Evolutionary conservation across 2,797 vertebrate species (phyloP).

Genomic region (Anolis apletophallus): DNA sequence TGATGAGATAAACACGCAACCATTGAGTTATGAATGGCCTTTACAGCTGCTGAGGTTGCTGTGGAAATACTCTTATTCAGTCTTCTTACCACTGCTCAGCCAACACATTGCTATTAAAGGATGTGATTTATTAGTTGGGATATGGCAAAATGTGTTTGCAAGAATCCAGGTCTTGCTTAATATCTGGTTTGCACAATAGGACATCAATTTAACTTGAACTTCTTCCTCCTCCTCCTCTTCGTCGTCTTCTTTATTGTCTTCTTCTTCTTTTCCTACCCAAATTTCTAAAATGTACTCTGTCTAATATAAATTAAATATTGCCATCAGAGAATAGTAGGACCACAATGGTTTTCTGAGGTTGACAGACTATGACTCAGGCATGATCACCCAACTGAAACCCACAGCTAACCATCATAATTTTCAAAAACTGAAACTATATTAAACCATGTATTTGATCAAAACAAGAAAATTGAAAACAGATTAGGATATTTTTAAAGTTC

Average conservation of each 20-base stretch:
- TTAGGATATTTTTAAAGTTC: too few relatives aligned
- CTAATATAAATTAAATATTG: too few relatives aligned
- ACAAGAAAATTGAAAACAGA: too few relatives aligned
- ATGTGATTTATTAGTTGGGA: constrained; percentile 17
- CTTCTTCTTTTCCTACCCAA: background rate
- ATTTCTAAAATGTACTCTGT: background rate
- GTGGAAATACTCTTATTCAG: constrained; percentile 10
- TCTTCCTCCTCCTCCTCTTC: too few relatives aligned
- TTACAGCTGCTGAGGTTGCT: constrained; percentile 10
- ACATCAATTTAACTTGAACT: background rate
- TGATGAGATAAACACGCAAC: constrained; percentile 20
- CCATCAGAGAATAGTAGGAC: too few relatives aligned
- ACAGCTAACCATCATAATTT: too few relatives aligned
- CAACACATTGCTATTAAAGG: constrained; percentile 3
- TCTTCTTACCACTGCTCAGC: background rate
- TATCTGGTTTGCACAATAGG: constrained; percentile 7
- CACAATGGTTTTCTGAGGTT: too few relatives aligned
- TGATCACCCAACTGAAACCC: too few relatives aligned
- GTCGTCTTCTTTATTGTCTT: too few relatives aligned
- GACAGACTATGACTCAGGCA: too few relatives aligned
- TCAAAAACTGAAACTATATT: too few relatives aligned
- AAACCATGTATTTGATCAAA: too few relatives aligned
- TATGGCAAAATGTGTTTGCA: background rate
- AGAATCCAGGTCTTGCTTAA: background rate
- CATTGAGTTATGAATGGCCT: constrained; percentile 3